Evolutionary conservation across 1,140 invertebrate species (phyloP), one percentile per base, ranked within the genome.

Genomic region (Scaptomyza hsui): DNA sequence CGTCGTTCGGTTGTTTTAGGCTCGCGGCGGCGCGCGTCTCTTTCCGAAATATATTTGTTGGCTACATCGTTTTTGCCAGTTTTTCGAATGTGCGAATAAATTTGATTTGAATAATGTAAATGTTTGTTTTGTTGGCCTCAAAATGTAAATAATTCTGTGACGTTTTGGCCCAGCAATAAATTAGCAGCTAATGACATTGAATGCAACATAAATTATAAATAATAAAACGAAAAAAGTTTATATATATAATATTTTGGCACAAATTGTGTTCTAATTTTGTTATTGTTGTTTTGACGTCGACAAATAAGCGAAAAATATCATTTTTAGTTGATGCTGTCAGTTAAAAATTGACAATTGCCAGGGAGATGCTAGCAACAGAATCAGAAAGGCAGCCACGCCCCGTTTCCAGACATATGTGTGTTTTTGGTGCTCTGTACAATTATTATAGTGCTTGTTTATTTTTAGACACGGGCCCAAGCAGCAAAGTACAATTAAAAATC

Each of bases 401-500:
- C 65, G 29, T 55, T 49, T 70, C 60, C 59, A 69, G 59, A 32
- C 65, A 53, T 48, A 4, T 37, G 29, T 32, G 29, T 37, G n/a
- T n/a, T n/a, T n/a, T n/a, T n/a, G 10, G 32, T 62, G 49, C 48
- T 26, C 35, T 13, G 61, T 68, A 75, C 71, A 75, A 47, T 67
- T 75, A 9, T 83, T 68, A 62, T 72, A 51, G 73, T 79, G 55
- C 26, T 49, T 39, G 51, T 57, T 60, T 85, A 86, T 86, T 82
- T 86, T 75, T 86, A 86, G 81, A 37, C 10, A 39, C 55, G 49
- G 7, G 29, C 47, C 32, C 32, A n/a, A 37, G 32, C 53, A 59
- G 29, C 37, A 75, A 74, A 88, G 74, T 82, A 86, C 82, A 86
- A 86, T 86, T 86, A 82, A 88, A 88, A 86, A 88, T 82, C 77